Conservation (phyloP, 2,797 vertebrate genomes). For the Morelia viridis region DNA sequence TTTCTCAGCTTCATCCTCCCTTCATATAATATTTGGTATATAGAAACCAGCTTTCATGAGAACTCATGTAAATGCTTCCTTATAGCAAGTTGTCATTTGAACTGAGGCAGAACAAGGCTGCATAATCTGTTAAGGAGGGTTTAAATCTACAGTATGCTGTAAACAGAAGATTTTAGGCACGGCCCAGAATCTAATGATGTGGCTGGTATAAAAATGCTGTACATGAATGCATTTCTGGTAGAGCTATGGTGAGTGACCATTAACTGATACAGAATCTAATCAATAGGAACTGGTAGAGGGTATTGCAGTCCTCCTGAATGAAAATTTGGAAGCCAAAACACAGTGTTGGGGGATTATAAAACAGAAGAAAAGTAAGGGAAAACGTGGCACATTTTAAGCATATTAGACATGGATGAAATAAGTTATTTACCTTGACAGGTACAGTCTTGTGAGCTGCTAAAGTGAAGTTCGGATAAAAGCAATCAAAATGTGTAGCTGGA, state of each 20-base stretch:
- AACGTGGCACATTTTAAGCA: conserved; percentile 8
- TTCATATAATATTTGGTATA: too few relatives aligned
- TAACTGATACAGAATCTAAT: not conserved
- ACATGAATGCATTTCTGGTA: not conserved
- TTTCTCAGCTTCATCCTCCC: too few relatives aligned
- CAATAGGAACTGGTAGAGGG: conserved; percentile 15
- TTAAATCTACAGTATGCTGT: not conserved
- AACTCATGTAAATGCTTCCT: not conserved
- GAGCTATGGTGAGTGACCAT: not conserved
- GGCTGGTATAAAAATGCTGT: not conserved
- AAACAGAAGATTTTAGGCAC: not conserved
- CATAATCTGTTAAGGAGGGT: not conserved
- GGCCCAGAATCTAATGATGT: not conserved
- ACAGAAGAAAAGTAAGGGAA: conserved; percentile 26
- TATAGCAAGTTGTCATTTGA: not conserved
- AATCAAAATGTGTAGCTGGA: conserved; percentile 27
- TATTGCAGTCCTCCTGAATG: not conserved
- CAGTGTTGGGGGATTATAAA: conserved; percentile 24
- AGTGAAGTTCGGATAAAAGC: conserved; percentile 21
- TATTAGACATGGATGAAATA: conserved; percentile 48
- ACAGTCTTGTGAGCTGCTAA: conserved; percentile 42
- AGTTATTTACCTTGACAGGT: conserved; percentile 45
- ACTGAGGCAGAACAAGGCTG: not conserved
- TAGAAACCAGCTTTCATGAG: not conserved
- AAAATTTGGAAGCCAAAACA: not conserved